phyloP scores from a whole-genome alignment of 2,797 vertebrate genomes.

The Paramormyrops hopkinsi region DNA sequence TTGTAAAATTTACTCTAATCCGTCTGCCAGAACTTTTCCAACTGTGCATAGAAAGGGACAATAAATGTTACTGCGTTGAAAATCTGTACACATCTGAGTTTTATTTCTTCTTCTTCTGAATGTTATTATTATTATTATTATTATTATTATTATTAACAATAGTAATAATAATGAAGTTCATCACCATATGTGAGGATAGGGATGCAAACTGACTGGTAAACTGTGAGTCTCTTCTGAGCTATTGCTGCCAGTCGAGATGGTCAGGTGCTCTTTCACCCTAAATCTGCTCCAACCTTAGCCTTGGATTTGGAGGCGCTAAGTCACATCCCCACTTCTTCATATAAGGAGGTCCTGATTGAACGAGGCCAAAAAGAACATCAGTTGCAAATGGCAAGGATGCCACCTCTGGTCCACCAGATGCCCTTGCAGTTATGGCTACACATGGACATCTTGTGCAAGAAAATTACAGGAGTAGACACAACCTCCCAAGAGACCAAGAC shows the following conservation, averaged over 20 bases:
- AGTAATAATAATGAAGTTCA: neutral
- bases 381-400: neutral
- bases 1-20: conserved; percentile 82
- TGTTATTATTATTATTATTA: neutral
- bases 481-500: neutral
- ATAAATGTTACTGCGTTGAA: conserved; percentile 97
- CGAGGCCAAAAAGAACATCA: neutral
- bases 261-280: neutral
- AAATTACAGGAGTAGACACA: neutral
- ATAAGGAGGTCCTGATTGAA: neutral
- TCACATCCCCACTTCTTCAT: neutral
- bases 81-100: conserved; percentile 19
- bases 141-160: neutral
- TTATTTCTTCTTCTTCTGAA: neutral
- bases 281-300: neutral
- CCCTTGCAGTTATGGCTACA: neutral
- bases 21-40: conserved; percentile 83
- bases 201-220: neutral
- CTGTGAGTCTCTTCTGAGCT: neutral
- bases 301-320: neutral
- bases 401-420: neutral
- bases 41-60: conserved; percentile 94
- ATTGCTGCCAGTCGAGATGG: neutral
- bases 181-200: neutral
- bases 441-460: neutral